Evolutionary conservation across 2,113 vertebrate genomes (phyloP), one percentile per base, ranked within the genome.

Genomic region (Atractosteus spatula): DNA sequence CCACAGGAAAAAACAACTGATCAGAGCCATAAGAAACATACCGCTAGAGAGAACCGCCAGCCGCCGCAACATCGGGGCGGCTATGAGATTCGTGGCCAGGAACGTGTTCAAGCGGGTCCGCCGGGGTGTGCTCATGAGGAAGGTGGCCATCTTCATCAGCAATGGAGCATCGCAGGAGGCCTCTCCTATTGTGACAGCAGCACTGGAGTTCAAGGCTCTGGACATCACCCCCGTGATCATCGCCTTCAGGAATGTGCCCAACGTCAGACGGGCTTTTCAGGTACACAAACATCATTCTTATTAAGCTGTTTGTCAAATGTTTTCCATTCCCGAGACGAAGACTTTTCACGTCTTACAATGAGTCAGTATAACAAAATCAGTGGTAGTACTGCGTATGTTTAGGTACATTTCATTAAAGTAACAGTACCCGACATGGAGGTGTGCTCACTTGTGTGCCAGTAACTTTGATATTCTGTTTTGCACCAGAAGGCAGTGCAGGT

Each of bases 81-180:
- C 92, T 71, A 95, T 97, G 95, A 89, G 81, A 71, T 96, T 93
- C 41, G 92, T 95, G 75, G 95, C 88, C 2, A 92, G 90, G 71
- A 91, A 95, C 8, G 77, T 90, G 47, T 94, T 98, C 77, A 98
- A 96, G 65, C 92, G 90, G 0, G 74, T 91, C 41, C 87, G 91
- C 41, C 74, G 85, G 0, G 95, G 93, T 1, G 2, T 78, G 29
- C 77, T 94, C 63, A 76, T 89, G 73, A 92, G 93, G 79, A 98
- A 96, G 82, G 90, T 96, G 63, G 95, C 91, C 0, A 55, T 96
- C 0, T 95, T 97, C 84, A 81, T 97, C 71, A 80, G 89, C 14
- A 84, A 0, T 0, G 95, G 94, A 42, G 70, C 74, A 0, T 79
- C 91, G 0, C 74, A 81, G 55, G 89, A 93, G 2, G 12, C 2